Conservation (phyloP, 2,113 vertebrate genomes). For the Saguinus imperator region DNA sequence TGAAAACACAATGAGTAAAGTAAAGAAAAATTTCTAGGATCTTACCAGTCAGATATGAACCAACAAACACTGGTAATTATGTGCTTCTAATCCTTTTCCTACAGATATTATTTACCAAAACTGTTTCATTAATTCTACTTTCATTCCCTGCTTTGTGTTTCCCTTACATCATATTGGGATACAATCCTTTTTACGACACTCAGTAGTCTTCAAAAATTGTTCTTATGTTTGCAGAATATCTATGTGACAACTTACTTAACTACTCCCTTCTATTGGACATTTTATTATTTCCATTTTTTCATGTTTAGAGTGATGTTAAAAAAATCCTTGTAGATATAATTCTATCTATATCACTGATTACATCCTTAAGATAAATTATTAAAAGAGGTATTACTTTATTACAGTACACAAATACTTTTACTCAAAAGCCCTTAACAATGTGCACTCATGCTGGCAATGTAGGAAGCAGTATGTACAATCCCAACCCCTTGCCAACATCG, state of each 20-base stretch:
- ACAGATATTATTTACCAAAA: background rate
- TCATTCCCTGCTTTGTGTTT: background rate
- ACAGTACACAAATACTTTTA: background rate
- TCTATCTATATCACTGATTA: background rate
- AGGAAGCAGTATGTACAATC: background rate
- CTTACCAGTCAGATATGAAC: background rate
- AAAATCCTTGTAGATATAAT: background rate
- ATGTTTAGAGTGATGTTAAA: background rate
- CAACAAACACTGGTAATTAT: background rate
- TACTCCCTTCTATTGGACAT: background rate
- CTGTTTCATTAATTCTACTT: constrained; percentile 20
- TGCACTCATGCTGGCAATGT: background rate
- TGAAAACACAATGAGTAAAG: background rate
- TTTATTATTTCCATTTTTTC: background rate
- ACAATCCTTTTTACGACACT: background rate
- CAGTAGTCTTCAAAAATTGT: background rate
- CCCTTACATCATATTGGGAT: background rate
- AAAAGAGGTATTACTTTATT: background rate
- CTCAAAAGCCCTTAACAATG: background rate
- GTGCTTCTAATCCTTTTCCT: background rate
- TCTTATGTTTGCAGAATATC: background rate
- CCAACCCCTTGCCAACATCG: background rate
- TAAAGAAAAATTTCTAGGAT: background rate
- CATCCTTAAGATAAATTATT: background rate
- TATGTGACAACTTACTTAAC: background rate